Evolutionary conservation across 2,113 vertebrate genomes (phyloP), one percentile per base, ranked within the genome.

Genomic region (Poecilia latipinna): DNA sequence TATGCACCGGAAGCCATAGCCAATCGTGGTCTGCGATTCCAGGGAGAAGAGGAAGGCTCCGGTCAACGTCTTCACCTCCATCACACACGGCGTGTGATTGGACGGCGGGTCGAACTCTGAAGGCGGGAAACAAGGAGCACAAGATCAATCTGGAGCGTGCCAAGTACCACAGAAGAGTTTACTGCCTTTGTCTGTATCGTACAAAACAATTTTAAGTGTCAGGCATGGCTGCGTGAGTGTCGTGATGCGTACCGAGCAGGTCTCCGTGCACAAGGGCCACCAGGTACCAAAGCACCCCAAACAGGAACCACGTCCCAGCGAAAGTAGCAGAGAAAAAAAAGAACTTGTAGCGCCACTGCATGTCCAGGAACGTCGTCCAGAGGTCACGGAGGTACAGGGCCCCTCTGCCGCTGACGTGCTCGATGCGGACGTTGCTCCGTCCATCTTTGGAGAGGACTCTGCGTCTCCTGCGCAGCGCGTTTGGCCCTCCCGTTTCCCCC

Each of bases 341-440:
- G 31, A 99, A 96, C 94, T 99, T 99, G 93, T 98, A 99, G 39
- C 98, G 96, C 98, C 98, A 99, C 32, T 97, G 97, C 95, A 99
- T 98, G 94, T 99, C 98, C 44, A 99, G 95, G 91, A 99, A 99
- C 72, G 98, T 99, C 0, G 98, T 99, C 98, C 98, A 99, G 13
- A 99, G 94, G 93, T 99, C 98, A 39, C 97, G 97, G 85, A 99
- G 96, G 94, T 99, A 99, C 78, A 99, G 96, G 51, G 96, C 95
- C 68, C 96, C 94, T 66, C 96, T 96, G 61, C 97, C 97, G 0
- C 95, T 95, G 0, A 98, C 94, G 57, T 99, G 97, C 85, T 98
- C 96, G 70, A 99, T 96, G 8, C 94, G 93, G 32, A 99, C 97
- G 0, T 99, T 99, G 94, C 97, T 99, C 4, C 97, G 95, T 0